Conservation (phyloP, 2,888 invertebrate genomes). For the Branchellion lobata region DNA sequence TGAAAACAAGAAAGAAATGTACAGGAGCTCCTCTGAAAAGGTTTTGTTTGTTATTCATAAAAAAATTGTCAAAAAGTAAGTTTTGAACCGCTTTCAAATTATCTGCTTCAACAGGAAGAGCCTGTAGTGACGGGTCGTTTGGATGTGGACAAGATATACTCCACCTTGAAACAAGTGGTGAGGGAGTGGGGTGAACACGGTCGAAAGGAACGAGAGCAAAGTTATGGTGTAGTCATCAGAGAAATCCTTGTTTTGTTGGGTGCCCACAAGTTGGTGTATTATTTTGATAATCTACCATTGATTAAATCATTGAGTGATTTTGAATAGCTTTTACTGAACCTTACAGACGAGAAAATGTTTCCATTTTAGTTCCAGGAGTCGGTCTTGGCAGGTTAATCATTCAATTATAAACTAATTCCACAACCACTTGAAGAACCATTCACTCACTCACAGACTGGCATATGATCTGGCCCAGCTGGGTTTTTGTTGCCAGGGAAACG, state of each 20-base stretch:
- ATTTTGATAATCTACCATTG: too few relatives aligned
- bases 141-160: constrained; percentile 78
- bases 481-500: constrained; percentile 92
- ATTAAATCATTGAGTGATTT: too few relatives aligned
- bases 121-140: constrained; percentile 40
- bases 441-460: constrained; percentile 91
- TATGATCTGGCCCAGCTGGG: constrained; percentile 88
- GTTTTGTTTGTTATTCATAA: constrained; percentile 7
- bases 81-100: constrained; percentile 2
- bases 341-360: constrained; percentile 15
- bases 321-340: neutral
- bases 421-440: constrained; percentile 67
- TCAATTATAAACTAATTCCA: too few relatives aligned
- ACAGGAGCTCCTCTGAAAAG: too few relatives aligned
- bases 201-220: constrained; percentile 76
- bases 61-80: neutral
- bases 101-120: neutral
- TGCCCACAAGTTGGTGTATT: too few relatives aligned
- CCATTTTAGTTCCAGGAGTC: constrained; percentile 44
- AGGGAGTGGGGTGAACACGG: constrained; percentile 92
- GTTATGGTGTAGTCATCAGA: constrained; percentile 84
- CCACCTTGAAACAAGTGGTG: constrained; percentile 90
- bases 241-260: constrained; percentile 74
- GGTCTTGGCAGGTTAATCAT: constrained; percentile 24
- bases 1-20: constrained; percentile 68